Percentiles rank a stretch among this genome's conserved stretches.
Evolutionary conservation across 2,888 invertebrate genomes (phyloP).

Genomic region (Hirtodrosophila trivittata): DNA sequence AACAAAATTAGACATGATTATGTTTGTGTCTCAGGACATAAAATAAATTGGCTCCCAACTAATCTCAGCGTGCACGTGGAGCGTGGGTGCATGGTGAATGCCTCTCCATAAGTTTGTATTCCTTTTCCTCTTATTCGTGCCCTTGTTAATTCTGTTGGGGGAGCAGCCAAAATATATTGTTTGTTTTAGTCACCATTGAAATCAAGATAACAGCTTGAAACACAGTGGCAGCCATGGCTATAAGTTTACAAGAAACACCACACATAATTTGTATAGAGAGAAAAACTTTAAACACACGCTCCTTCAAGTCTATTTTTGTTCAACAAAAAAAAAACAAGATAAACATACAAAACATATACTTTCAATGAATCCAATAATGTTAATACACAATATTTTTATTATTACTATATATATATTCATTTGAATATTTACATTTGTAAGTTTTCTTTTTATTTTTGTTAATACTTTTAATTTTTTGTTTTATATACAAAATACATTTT

Average conservation of each 20-base stretch:
- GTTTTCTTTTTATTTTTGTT: background rate
- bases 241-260: background rate
- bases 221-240: constrained; percentile 15
- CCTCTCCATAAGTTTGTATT: constrained; percentile 15
- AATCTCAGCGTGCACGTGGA: constrained; percentile 71
- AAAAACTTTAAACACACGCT: background rate
- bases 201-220: constrained; percentile 35
- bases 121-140: constrained; percentile 1
- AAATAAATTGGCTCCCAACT: constrained; percentile 79
- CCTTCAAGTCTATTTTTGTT: no score
- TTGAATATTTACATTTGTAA: no score
- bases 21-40: constrained; percentile 77
- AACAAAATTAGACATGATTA: constrained; percentile 80
- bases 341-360: no score
- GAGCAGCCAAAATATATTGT: constrained; percentile 37
- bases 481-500: no score
- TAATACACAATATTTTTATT: no score
- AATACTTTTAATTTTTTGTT: background rate
- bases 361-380: no score
- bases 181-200: constrained; percentile 25
- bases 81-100: constrained; percentile 8
- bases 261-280: no score
- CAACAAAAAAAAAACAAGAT: no score
- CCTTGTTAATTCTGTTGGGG: no score
- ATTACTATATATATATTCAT: no score